Conservation (phyloP, 2,797 vertebrate genomes). For the Lacerta bilineata region DNA sequence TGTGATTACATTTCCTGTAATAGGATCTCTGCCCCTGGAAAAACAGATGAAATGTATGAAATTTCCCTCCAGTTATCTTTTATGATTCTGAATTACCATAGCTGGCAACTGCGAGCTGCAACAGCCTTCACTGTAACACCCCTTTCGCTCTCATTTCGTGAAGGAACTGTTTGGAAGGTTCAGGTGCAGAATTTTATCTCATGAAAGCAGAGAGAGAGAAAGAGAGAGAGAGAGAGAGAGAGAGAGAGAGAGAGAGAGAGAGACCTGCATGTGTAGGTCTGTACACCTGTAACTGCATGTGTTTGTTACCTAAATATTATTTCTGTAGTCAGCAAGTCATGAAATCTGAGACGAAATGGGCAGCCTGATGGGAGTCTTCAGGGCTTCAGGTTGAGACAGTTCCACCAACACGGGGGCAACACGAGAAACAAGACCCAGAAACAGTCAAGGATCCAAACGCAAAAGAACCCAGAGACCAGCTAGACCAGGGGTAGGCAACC, state of each 20-base stretch:
- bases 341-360: neutral
- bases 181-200: neutral
- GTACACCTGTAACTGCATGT: neutral
- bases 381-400: neutral
- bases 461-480: too few relatives aligned
- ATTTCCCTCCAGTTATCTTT: neutral
- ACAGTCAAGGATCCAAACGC: too few relatives aligned
- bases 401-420: too few relatives aligned
- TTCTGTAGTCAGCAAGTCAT: neutral
- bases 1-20: slow-evolving; percentile 19
- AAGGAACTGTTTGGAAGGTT: neutral
- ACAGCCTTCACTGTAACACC: neutral
- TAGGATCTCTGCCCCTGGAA: slow-evolving; percentile 41
- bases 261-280: neutral
- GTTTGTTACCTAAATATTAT: neutral
- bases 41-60: slow-evolving; percentile 41
- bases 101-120: neutral
- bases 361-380: neutral
- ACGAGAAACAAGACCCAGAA: too few relatives aligned
- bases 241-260: too few relatives aligned
- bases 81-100: neutral
- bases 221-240: too few relatives aligned
- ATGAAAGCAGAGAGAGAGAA: neutral
- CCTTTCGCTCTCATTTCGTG: neutral
- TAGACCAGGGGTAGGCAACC: too few relatives aligned